Base-by-base conservation (phyloP, 2,888 invertebrate species). In the Imbricaverruca yamaguchii region DNA sequence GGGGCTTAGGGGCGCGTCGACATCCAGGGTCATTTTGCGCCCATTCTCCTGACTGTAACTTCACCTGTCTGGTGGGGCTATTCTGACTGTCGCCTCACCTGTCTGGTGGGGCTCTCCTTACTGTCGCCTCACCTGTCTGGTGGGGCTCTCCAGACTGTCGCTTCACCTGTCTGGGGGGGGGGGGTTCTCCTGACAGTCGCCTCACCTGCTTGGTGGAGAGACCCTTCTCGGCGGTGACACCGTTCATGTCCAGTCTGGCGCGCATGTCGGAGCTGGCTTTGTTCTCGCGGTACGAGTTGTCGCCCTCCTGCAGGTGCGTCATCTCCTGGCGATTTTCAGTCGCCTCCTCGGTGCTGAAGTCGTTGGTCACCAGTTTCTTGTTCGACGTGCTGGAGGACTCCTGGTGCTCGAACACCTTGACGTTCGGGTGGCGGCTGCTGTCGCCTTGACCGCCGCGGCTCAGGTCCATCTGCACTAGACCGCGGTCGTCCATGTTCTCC, bases 141-240 rank as follows among this genome's bases (percentile, higher is more conserved):
- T 39, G 39, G 39, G 39, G 39, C 4, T 39, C 39, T 39, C 39
- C 39, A 3, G 39, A 39, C 39, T 39, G 39, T 39, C 39, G 4
- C 39, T 39, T 39, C 39, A 39, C 39, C 39, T 39, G 39, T 39
- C 39, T 39, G 39, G 39, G 1, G 39, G 39, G 39, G 39, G 1
- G 39, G 39, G 4, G 39, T 4, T 39, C 39, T 39, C 39, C 39
- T 4, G 39, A 39, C 39, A 3, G 39, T 39, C 39, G 4, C 39
- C 81, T 81, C 53, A 83, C 87, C 91, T 94, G 93, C 84, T 93
- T 91, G 84, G 92, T 91, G 82, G 95, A 92, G 84, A 93, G 92
- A 86, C 93, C 93, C 87, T 95, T 93, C 88, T 96, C 94, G 1
- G 95, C 93, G 56, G 93, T 93, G 83, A 95, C 90, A 78, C 95